Base-by-base conservation (phyloP, 2,113 vertebrate species). In the Copsychus sechellarum region DNA sequence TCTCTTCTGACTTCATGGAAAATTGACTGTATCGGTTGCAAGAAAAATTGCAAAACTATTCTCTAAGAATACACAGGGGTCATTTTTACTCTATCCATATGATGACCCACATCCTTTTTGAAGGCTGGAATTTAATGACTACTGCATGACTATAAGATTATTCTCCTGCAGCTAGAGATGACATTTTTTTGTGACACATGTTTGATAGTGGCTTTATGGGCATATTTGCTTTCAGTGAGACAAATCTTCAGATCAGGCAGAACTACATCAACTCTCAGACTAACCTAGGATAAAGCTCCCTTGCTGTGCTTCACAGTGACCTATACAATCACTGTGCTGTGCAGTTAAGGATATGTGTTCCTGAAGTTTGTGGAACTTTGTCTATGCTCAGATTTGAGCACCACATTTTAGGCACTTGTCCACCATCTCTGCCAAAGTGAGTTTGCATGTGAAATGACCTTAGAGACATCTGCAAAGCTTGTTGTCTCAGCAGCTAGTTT, bases 311-410 rank as follows among this genome's bases (percentile, higher is more conserved):
- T 70, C 56, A 67, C 50, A 69, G 47, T 4, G 1, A 1, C 33
- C 33, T 58, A 22, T 11, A 36, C 24, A 77, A 73, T 40, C 1
- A 4, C 50, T 65, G 42, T 0, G 2, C 33, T 31, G 16, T n/a
- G 42, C 51, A 51, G 19, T 24, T 23, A 58, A 26, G 12, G 33
- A 47, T 23, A 47, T 0, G 0, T 1, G 2, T 12, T 73, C 26
- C 58, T 6, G 3, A 36, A 23, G 34, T 24, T 69, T 42, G 14
- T 5, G 3, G 54, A 91, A 58, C 26, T 57, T 78, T 0, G 1
- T 34, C 65, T 61, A 5, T 2, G 3, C 25, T 80, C 62, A 51
- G 16, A 42, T 77, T 51, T 34, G 23, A 79, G 45, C 33, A n/a
- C 7, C 26, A 33, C 0, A 5, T 36, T 69, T 51, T 47, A 54